Evolutionary conservation across 2,888 invertebrate species (phyloP).

Genomic region (Drosophila pseudotakahashii): DNA sequence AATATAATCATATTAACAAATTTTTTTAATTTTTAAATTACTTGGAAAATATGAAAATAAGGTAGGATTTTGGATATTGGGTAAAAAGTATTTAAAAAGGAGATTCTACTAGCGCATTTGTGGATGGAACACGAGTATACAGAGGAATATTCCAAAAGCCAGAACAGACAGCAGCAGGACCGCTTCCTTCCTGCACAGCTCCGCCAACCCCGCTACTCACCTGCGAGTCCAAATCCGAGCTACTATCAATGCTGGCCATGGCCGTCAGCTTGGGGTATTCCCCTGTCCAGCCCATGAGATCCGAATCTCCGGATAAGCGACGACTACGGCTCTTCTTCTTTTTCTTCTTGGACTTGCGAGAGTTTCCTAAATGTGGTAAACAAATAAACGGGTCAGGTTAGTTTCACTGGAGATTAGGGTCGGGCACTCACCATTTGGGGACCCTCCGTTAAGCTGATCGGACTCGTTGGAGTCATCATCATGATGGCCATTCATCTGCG

Average conservation of each 20-base stretch:
- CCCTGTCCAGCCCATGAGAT: constrained; percentile 16
- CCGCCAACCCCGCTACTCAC: constrained; percentile 17
- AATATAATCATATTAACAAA: no score
- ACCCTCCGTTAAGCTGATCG: neutral
- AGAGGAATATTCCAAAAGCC: neutral
- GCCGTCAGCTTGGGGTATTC: constrained; percentile 6
- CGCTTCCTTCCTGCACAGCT: neutral
- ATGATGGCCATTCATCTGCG: constrained; percentile 6
- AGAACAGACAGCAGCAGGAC: constrained; percentile 9
- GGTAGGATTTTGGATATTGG: no score
- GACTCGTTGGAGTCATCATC: neutral
- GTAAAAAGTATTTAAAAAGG: no score
- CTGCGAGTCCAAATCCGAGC: neutral
- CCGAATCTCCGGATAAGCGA: neutral
- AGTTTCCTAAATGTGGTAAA: neutral
- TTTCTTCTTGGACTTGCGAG: constrained; percentile 4
- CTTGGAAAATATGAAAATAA: no score
- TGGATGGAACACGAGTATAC: constrained; percentile 1
- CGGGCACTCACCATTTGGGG: neutral
- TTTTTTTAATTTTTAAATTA: no score
- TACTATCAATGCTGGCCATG: neutral
- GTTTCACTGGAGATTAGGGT: neutral
- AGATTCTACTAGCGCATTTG: no score
- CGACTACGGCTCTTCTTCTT: constrained; percentile 2
- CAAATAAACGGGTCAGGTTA: no score